Evolutionary conservation across 1,140 invertebrate genomes (phyloP).

Genomic region (Temnothorax nylanderi): DNA sequence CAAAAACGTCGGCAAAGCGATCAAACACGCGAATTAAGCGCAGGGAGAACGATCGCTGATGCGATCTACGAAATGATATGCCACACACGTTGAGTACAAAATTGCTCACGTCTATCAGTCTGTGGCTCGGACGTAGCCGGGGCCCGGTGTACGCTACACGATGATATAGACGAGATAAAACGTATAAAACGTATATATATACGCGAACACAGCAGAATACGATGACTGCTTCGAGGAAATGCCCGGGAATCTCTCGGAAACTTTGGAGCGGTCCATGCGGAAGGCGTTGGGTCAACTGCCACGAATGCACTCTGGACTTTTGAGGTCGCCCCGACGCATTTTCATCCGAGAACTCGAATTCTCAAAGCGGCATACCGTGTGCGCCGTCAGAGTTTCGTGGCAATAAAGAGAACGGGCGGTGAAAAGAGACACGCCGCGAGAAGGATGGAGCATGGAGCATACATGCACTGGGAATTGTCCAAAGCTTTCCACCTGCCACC

Average conservation of each 20-base stretch:
- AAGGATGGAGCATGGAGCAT: constrained; percentile 47
- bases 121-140: background rate
- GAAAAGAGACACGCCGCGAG: background rate
- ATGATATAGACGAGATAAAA: constrained; percentile 35
- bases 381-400: constrained; percentile 57
- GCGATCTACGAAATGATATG: constrained; percentile 37
- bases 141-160: background rate
- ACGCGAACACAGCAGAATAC: constrained; percentile 20
- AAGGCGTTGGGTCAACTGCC: constrained; percentile 63
- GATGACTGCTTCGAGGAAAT: constrained; percentile 34
- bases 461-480: constrained; percentile 45
- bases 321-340: constrained; percentile 50
- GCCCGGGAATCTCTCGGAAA: constrained; percentile 66
- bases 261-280: constrained; percentile 33
- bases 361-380: constrained; percentile 60
- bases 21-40: constrained; percentile 45
- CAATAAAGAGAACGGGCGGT: constrained; percentile 59
- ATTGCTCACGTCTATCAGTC: constrained; percentile 10
- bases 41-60: constrained; percentile 7
- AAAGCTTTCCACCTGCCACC: constrained; percentile 29
- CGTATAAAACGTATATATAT: constrained; percentile 1
- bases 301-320: constrained; percentile 61
- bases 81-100: background rate
- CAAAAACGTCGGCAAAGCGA: constrained; percentile 17
- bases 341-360: constrained; percentile 60